Evolutionary conservation across 2,888 invertebrate genomes (phyloP).

Genomic region (Diogma glabrata): DNA sequence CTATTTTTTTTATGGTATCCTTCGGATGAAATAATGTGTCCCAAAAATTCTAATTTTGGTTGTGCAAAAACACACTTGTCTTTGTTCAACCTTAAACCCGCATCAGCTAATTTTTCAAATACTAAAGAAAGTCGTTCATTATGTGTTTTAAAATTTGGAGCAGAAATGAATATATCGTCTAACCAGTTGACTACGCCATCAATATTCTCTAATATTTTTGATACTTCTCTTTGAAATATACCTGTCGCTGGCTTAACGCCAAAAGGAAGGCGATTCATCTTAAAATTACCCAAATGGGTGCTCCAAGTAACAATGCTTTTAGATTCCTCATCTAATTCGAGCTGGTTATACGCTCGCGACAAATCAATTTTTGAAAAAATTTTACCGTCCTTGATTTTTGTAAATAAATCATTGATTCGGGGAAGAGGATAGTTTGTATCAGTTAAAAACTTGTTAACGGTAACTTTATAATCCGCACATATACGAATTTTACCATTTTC

Average conservation of each 20-base stretch:
- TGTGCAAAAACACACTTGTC: neutral
- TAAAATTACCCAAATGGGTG: slow-evolving; percentile 21
- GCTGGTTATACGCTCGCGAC: slow-evolving; percentile 27
- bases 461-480: slow-evolving; percentile 18
- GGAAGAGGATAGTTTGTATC: slow-evolving; percentile 24
- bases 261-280: no score
- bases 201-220: slow-evolving; percentile 23
- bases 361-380: slow-evolving; percentile 24
- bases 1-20: neutral
- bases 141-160: no score
- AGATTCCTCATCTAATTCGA: slow-evolving; percentile 24
- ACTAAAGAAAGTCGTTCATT: no score
- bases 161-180: no score
- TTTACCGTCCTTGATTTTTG: slow-evolving; percentile 18
- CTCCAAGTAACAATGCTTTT: slow-evolving; percentile 23
- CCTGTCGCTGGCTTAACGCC: slow-evolving; percentile 30
- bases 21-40: neutral
- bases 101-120: no score
- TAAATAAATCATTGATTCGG: slow-evolving; percentile 24
- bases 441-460: slow-evolving; percentile 21
- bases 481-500: slow-evolving; percentile 15
- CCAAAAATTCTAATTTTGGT: neutral
- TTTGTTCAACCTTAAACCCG: neutral
- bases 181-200: slow-evolving; percentile 14
- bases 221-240: slow-evolving; percentile 27